These are phyloP conservation scores for Clarias fuscus DNA, from an alignment of 2,797 vertebrate genomes.

Conservation along the genomic window DNA sequence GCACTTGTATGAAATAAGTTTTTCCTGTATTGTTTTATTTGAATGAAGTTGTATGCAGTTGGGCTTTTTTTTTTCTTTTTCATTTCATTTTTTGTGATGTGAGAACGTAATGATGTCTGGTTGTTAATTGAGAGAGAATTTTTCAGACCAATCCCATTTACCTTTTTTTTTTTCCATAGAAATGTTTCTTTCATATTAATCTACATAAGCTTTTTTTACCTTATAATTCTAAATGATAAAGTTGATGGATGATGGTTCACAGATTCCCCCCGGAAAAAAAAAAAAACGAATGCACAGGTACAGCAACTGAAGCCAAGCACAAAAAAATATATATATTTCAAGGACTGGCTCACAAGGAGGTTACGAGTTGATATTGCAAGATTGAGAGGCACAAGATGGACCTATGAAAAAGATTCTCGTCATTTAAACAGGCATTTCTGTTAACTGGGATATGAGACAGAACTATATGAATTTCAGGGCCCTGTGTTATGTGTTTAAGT, in stretches of 20 bases:
- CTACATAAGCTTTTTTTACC: not conserved
- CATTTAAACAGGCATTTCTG: not conserved
- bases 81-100: constrained; percentile 27
- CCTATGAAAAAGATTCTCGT: not conserved
- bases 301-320: not conserved
- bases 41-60: not conserved
- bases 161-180: not conserved
- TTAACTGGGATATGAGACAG: not conserved
- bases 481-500: not conserved
- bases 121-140: constrained; percentile 39
- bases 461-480: not conserved
- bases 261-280: not conserved
- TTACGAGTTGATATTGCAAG: not conserved
- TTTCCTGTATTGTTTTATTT: not conserved
- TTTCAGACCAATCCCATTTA: constrained; percentile 53
- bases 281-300: not conserved
- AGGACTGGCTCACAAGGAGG: not conserved
- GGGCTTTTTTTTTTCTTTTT: too few relatives aligned
- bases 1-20: not conserved
- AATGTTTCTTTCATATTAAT: not conserved
- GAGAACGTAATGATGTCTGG: not conserved
- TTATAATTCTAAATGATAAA: not conserved
- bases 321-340: not conserved
- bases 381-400: not conserved
- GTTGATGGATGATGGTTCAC: not conserved